Conservation (phyloP, 1,140 invertebrate genomes). For the Hycleus phaleratus region DNA sequence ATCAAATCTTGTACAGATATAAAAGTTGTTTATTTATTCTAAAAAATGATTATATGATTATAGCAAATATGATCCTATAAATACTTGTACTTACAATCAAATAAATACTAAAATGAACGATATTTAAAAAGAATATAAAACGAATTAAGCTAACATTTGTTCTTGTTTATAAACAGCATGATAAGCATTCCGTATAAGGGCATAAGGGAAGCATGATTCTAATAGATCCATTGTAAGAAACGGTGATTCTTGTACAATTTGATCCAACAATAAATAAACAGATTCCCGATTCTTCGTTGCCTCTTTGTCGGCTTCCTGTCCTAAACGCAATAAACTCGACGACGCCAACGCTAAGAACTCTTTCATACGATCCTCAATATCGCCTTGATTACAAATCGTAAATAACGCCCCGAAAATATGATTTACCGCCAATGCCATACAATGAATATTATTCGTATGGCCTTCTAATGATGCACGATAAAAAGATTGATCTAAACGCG, state of each 20-base stretch:
- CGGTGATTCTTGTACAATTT: constrained; percentile 95
- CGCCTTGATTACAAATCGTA: constrained; percentile 87
- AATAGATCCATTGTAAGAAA: constrained; percentile 96
- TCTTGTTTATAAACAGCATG: constrained; percentile 90
- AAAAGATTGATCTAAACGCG: constrained; percentile 79
- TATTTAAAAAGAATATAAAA: neutral
- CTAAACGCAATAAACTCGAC: constrained; percentile 86
- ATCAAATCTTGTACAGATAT: too few relatives aligned
- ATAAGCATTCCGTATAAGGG: constrained; percentile 92
- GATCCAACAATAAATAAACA: constrained; percentile 89
- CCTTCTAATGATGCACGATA: constrained; percentile 88
- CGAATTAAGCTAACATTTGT: constrained; percentile 51
- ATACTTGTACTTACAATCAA: too few relatives aligned
- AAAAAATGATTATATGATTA: too few relatives aligned
- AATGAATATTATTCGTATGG: constrained; percentile 97
- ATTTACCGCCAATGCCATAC: constrained; percentile 93
- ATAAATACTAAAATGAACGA: too few relatives aligned
- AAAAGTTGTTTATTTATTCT: too few relatives aligned
- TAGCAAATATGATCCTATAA: too few relatives aligned
- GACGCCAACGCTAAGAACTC: constrained; percentile 96
- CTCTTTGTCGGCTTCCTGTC: constrained; percentile 94
- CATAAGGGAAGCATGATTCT: constrained; percentile 97
- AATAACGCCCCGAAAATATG: constrained; percentile 95
- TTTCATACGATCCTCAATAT: constrained; percentile 96
- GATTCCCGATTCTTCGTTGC: constrained; percentile 89